Conservation (phyloP, 92 coral and sea anemone genomes). For the Bergia puertoricense region DNA sequence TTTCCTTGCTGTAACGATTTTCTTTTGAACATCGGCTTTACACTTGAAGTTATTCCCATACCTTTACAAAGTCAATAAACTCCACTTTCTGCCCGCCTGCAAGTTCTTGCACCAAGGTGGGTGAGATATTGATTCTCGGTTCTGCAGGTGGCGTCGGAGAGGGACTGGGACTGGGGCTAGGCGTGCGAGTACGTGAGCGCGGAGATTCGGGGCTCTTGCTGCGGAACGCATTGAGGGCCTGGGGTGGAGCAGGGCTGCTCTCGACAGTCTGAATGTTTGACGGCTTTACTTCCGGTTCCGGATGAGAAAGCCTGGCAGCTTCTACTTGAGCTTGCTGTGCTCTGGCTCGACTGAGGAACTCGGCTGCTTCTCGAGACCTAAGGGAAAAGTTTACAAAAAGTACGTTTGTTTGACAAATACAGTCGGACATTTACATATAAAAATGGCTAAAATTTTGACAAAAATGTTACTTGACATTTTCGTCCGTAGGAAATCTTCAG, state of each 20-base stretch:
- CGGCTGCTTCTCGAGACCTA: slow-evolving; percentile 85
- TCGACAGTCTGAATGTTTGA: slow-evolving; percentile 63
- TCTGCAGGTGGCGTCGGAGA: slow-evolving; percentile 53
- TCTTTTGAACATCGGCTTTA: background rate
- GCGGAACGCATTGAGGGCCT: background rate
- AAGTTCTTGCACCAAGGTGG: slow-evolving; percentile 74
- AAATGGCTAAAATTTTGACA: too few species aligned
- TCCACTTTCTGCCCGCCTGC: slow-evolving; percentile 93
- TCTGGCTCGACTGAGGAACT: slow-evolving; percentile 64
- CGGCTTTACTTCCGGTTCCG: slow-evolving; percentile 71
- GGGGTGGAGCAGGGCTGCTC: slow-evolving; percentile 32
- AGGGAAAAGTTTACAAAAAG: too few species aligned
- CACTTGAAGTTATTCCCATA: background rate
- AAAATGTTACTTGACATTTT: too few species aligned
- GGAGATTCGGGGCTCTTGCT: slow-evolving; percentile 50
- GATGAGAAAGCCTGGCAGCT: slow-evolving; percentile 30
- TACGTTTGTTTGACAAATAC: background rate
- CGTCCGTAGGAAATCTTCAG: too few species aligned
- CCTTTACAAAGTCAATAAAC: slow-evolving; percentile 83
- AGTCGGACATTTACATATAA: background rate
- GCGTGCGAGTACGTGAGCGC: slow-evolving; percentile 27
- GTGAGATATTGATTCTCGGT: slow-evolving; percentile 75
- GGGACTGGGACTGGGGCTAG: slow-evolving; percentile 65
- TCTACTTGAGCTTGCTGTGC: slow-evolving; percentile 56
- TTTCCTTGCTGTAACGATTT: background rate